phyloP scores from a whole-genome alignment of 2,113 vertebrate genomes.

The Heloderma charlesbogerti region DNA sequence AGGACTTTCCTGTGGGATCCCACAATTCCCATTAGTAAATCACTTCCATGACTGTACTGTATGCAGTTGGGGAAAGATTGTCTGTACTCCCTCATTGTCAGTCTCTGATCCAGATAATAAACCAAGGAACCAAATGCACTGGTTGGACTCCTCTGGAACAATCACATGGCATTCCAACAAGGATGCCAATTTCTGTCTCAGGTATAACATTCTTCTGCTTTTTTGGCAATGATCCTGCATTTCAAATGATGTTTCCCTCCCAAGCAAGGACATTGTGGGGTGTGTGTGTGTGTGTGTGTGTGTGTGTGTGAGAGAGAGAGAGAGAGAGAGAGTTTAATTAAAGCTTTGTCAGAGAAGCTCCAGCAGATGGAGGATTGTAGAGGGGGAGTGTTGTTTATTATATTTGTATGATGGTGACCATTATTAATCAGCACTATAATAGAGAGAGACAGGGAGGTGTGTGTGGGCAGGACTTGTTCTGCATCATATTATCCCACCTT shows the following conservation, averaged over 20 bases:
- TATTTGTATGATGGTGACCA: slow-evolving; percentile 29
- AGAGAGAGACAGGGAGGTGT: slow-evolving; percentile 38
- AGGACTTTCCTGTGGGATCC: not conserved
- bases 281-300: slow-evolving; percentile 40
- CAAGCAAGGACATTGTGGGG: slow-evolving; percentile 45
- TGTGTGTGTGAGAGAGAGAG: slow-evolving; percentile 31
- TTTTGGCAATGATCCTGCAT: slow-evolving; percentile 29
- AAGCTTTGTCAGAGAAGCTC: slow-evolving; percentile 55
- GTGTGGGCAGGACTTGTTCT: slow-evolving; percentile 42
- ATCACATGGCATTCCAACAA: not conserved
- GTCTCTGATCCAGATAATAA: not conserved
- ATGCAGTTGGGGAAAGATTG: not conserved
- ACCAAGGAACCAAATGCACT: not conserved
- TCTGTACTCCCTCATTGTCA: not conserved
- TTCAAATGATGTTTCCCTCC: slow-evolving; percentile 34
- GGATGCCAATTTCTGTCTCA: not conserved
- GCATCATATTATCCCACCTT: slow-evolving; percentile 4
- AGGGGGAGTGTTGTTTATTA: slow-evolving; percentile 27
- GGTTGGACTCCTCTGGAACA: rapidly evolving
- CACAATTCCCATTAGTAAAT: not conserved
- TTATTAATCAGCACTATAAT: slow-evolving; percentile 47
- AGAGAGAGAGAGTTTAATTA: slow-evolving; percentile 47
- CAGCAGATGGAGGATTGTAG: not conserved
- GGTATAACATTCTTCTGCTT: slow-evolving; percentile 31
- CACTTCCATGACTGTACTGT: not conserved